A percentile compares a stretch with the other conserved stretches of the same genome.
Evolutionary conservation across 2,113 vertebrate species (phyloP).

Genomic region (Coregonus clupeaformis): DNA sequence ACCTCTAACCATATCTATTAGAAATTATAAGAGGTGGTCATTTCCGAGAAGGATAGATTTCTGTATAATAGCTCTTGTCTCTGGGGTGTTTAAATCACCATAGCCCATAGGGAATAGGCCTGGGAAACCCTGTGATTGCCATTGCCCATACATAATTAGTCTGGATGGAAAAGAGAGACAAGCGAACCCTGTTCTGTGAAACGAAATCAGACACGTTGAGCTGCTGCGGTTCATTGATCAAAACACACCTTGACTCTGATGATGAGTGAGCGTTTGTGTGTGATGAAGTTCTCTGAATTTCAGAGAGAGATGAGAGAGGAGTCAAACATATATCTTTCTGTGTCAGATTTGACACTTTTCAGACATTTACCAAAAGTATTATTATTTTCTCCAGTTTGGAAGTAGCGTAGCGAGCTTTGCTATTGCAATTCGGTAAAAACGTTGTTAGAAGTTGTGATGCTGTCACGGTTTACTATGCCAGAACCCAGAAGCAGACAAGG

Average conservation of each 20-base stretch:
- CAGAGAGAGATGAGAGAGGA: background rate
- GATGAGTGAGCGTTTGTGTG: slow-evolving; percentile 15
- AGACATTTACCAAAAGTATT: background rate
- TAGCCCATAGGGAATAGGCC: slow-evolving; percentile 51
- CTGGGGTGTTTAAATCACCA: slow-evolving; percentile 53
- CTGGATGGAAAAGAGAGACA: too few species aligned
- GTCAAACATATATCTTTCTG: background rate
- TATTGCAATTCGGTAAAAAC: too few species aligned
- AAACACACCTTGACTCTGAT: slow-evolving; percentile 63
- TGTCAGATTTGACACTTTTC: background rate
- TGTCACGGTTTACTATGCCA: too few species aligned
- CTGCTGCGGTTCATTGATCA: slow-evolving; percentile 72
- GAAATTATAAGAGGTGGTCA: slow-evolving; percentile 62
- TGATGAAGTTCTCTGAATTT: background rate
- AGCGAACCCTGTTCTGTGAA: slow-evolving; percentile 58
- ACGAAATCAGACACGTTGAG: slow-evolving; percentile 66
- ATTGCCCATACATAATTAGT: too few species aligned
- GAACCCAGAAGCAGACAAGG: too few species aligned
- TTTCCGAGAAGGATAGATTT: slow-evolving; percentile 75
- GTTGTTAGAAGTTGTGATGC: too few species aligned
- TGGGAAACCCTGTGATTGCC: slow-evolving; percentile 27
- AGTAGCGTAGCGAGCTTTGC: too few species aligned
- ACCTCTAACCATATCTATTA: slow-evolving; percentile 73
- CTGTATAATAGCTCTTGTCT: slow-evolving; percentile 48
- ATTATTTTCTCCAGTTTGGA: too few species aligned